A percentile compares a stretch with the other conserved stretches of the same genome.
phyloP scores from a whole-genome alignment of 2,113 vertebrate genomes.

The Jaculus jaculus region DNA sequence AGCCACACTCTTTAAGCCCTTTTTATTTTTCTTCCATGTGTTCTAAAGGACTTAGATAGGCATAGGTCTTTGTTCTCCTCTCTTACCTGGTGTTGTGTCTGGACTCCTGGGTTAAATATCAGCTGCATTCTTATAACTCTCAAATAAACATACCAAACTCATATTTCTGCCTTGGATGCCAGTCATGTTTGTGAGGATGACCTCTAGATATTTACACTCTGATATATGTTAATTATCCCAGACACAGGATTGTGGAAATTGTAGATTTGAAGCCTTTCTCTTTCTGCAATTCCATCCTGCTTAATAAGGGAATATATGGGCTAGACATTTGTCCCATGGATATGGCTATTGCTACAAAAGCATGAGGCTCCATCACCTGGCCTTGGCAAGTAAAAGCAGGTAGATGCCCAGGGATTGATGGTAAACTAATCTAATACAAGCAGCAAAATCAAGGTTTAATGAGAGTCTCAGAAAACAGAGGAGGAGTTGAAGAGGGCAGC shows the following conservation, averaged over 20 bases:
- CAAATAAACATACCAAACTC: background rate
- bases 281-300: too few relatives aligned
- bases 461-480: too few relatives aligned
- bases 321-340: too few relatives aligned
- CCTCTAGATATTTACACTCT: background rate
- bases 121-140: background rate
- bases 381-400: too few relatives aligned
- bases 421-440: too few relatives aligned
- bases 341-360: too few relatives aligned
- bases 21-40: background rate
- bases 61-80: background rate
- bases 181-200: background rate
- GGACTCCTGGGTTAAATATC: background rate
- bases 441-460: too few relatives aligned
- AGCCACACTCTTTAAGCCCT: background rate
- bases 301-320: background rate
- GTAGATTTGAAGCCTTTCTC: background rate
- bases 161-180: background rate
- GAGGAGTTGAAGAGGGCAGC: too few relatives aligned
- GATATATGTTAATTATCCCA: background rate
- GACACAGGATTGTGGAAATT: background rate
- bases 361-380: too few relatives aligned
- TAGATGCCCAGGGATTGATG: too few relatives aligned
- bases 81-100: background rate
- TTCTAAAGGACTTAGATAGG: background rate